Base-by-base conservation (phyloP, 2,797 vertebrate species). In the Sebastes aleutianus region DNA sequence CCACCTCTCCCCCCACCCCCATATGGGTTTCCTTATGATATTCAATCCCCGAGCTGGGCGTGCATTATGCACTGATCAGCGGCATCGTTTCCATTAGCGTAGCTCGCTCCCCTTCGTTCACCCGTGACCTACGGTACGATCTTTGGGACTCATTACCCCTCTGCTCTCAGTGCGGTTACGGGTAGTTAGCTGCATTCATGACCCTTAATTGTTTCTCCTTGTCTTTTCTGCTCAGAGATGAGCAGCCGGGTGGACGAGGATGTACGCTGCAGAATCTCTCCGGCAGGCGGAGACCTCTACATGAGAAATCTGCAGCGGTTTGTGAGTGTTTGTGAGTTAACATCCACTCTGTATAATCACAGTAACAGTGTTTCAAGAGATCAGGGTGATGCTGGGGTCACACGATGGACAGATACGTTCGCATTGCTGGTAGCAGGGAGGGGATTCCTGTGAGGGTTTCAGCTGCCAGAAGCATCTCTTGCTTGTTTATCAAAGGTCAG, bases 31-130 rank as follows among this genome's bases (percentile, higher is more conserved):
- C 85, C 87, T 89, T 91, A 92, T 91, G 92, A 93, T 85, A 94
- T 92, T 75, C 75, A 84, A 92, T 94, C 90, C 89, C 61, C 70
- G 39, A 31, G 88, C 91, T 86, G 79, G 87, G 77, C 43, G 39
- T 61, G 83, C 92, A 90, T 93, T 90, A 90, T 71, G 82, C 76
- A n/a, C 89, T 93, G 93, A 94, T 96, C 92, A 96, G 88, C 73
- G 79, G 86, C 92, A 88, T 92, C 89, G 83, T 93, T 94, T 94
- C 90, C 93, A 93, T 95, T 91, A 93, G 90, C 62, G 66, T 29
- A 64, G 84, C 82, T 82, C 74, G 79, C 87, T 89, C 77, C 82
- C 72, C 73, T 32, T 66, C 89, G 43, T 85, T 95, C 93, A 95
- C 91, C 95, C 93, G 32, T 93, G 78, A 88, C 84, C 74, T 87